phyloP scores from a whole-genome alignment of 1,140 invertebrate species.

The Nephila pilipes region DNA sequence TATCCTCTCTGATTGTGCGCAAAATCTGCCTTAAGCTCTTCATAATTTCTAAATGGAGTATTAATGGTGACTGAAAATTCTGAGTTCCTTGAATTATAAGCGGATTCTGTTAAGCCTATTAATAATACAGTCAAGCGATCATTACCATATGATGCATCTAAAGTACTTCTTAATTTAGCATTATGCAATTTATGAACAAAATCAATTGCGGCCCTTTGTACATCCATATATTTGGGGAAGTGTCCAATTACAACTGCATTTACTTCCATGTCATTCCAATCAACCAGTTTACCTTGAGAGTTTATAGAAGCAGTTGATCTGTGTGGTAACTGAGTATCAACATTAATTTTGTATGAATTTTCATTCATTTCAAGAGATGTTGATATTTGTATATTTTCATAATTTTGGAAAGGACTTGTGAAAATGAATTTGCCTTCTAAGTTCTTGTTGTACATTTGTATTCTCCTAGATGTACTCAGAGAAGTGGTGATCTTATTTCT shows the following conservation, averaged over 20 bases:
- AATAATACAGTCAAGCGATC: constrained; percentile 55
- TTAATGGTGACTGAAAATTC: constrained; percentile 44
- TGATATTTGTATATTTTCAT: constrained; percentile 43
- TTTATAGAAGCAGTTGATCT: constrained; percentile 49
- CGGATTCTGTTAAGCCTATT: constrained; percentile 9
- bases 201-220: constrained; percentile 62
- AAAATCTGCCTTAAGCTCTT: constrained; percentile 71
- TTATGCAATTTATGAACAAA: constrained; percentile 65
- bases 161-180: constrained; percentile 53
- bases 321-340: constrained; percentile 40
- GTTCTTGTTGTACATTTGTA: constrained; percentile 26
- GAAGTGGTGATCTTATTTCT: constrained; percentile 52
- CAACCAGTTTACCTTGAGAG: constrained; percentile 59
- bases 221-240: constrained; percentile 49
- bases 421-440: constrained; percentile 66
- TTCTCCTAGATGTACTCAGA: constrained; percentile 18
- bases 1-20: constrained; percentile 43
- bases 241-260: constrained; percentile 52
- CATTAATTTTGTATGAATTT: constrained; percentile 64
- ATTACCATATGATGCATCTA: constrained; percentile 49
- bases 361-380: constrained; percentile 41
- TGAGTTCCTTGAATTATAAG: constrained; percentile 16
- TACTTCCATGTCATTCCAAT: constrained; percentile 51
- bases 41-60: constrained; percentile 65
- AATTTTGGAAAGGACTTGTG: constrained; percentile 68